A percentile compares a stretch with the other conserved stretches of the same genome.
These are phyloP conservation scores for Hesperophylax magnus DNA, from an alignment of 1,140 invertebrate genomes.

Conservation along the genomic window DNA sequence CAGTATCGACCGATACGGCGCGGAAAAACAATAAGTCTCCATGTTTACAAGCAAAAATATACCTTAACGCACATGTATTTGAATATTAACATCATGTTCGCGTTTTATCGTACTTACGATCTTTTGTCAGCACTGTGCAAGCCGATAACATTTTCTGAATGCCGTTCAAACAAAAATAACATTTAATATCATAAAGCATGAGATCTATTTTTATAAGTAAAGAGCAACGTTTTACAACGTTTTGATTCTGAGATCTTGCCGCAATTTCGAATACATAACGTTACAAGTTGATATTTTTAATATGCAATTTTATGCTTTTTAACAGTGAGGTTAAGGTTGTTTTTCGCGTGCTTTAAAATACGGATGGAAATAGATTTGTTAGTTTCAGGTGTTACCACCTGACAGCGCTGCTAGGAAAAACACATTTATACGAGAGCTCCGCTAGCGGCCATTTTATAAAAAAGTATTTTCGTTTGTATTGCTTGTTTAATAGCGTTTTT, in stretches of 20 bases:
- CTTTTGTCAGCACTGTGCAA: not conserved
- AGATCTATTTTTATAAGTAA: too few relatives aligned
- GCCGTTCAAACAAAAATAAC: too few relatives aligned
- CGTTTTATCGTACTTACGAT: not conserved
- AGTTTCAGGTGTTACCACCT: conserved; percentile 46
- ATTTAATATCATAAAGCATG: too few relatives aligned
- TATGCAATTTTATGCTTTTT: too few relatives aligned
- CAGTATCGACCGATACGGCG: conserved; percentile 38
- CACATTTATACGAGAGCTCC: not conserved
- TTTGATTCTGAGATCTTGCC: too few relatives aligned
- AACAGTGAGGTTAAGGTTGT: too few relatives aligned
- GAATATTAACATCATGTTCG: not conserved
- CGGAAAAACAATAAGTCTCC: not conserved
- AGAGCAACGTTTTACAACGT: too few relatives aligned
- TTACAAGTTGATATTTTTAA: too few relatives aligned
- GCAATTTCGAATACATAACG: too few relatives aligned
- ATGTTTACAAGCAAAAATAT: not conserved
- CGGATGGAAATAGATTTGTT: conserved; percentile 46
- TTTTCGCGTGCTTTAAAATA: not conserved
- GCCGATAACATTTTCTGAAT: too few relatives aligned
- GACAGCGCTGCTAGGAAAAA: conserved; percentile 19
- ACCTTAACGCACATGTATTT: not conserved
- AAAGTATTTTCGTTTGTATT: not conserved
- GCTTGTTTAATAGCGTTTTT: not conserved
- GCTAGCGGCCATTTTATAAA: not conserved